phyloP scores from a whole-genome alignment of 2,888 invertebrate species.

The Nycteola revayana region DNA sequence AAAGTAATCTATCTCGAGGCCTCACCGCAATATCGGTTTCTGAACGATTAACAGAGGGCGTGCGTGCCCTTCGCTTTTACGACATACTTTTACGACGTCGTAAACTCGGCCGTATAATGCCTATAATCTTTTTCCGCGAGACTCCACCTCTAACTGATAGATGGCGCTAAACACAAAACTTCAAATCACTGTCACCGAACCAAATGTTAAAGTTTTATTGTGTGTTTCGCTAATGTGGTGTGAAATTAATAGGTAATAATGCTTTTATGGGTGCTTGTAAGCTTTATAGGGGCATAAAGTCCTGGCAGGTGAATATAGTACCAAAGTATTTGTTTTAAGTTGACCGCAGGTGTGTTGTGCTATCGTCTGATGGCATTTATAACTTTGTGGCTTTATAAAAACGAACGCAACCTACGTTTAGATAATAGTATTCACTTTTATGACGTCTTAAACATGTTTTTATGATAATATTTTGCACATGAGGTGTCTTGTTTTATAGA shows the following conservation, averaged over 20 bases:
- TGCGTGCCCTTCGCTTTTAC: conserved; percentile 80
- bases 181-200: conserved; percentile 71
- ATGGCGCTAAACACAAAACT: conserved; percentile 74
- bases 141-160: conserved; percentile 54
- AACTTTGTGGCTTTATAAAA: conserved; percentile 48
- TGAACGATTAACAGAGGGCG: conserved; percentile 82
- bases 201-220: conserved; percentile 79
- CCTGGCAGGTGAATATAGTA: conserved; percentile 64
- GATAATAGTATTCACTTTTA: conserved; percentile 31
- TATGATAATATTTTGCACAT: conserved; percentile 22
- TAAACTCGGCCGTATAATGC: conserved; percentile 75
- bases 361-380: conserved; percentile 46
- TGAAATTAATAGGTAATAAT: conserved; percentile 82
- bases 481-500: conserved; percentile 11
- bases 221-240: conserved; percentile 81
- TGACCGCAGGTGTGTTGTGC: conserved; percentile 59
- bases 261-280: conserved; percentile 76
- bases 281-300: conserved; percentile 76
- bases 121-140: conserved; percentile 77
- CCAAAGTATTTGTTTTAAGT: conserved; percentile 68
- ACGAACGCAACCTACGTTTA: conserved; percentile 29
- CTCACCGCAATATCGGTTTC: conserved; percentile 80
- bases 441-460: conserved; percentile 23
- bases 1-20: conserved; percentile 78
- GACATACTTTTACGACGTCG: conserved; percentile 78